phyloP scores from a whole-genome alignment of 2,797 vertebrate genomes.

The Lateolabrax maculatus region DNA sequence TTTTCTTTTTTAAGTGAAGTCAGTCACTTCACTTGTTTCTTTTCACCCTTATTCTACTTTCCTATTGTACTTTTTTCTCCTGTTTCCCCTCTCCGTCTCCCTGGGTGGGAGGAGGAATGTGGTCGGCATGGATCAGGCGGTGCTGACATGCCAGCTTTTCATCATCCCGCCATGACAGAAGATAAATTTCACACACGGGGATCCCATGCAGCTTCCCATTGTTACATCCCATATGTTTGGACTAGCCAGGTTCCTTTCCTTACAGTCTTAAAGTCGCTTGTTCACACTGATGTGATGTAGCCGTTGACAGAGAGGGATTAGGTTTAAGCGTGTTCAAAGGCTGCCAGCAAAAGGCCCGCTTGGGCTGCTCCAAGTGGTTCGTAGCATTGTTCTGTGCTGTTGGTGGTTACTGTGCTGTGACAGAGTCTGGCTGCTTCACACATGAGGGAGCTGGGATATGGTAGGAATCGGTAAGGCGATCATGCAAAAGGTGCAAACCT shows the following conservation, averaged over 20 bases:
- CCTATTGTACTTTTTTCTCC: not conserved
- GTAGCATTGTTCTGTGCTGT: constrained; percentile 67
- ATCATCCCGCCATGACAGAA: constrained; percentile 62
- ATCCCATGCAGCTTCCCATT: constrained; percentile 42
- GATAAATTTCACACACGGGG: constrained; percentile 67
- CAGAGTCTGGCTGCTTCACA: constrained; percentile 66
- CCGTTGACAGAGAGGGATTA: constrained; percentile 66
- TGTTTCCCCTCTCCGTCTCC: constrained; percentile 41
- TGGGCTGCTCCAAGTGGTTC: constrained; percentile 69
- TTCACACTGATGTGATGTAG: constrained; percentile 34
- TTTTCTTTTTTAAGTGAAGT: constrained; percentile 18
- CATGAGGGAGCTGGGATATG: constrained; percentile 52
- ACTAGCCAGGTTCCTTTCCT: constrained; percentile 36
- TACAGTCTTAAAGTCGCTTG: constrained; percentile 28
- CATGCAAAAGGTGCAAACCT: constrained; percentile 62
- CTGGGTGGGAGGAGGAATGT: constrained; percentile 57
- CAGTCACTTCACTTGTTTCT: constrained; percentile 33
- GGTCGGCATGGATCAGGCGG: constrained; percentile 58
- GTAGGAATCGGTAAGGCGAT: constrained; percentile 49
- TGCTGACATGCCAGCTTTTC: constrained; percentile 74
- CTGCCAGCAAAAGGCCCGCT: constrained; percentile 66
- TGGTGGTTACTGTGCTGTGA: constrained; percentile 72
- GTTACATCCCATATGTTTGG: constrained; percentile 63
- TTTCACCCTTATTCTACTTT: not conserved
- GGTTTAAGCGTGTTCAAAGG: constrained; percentile 66